Base-by-base conservation (phyloP, 2,888 invertebrate species). In the Sinelater perroti region DNA sequence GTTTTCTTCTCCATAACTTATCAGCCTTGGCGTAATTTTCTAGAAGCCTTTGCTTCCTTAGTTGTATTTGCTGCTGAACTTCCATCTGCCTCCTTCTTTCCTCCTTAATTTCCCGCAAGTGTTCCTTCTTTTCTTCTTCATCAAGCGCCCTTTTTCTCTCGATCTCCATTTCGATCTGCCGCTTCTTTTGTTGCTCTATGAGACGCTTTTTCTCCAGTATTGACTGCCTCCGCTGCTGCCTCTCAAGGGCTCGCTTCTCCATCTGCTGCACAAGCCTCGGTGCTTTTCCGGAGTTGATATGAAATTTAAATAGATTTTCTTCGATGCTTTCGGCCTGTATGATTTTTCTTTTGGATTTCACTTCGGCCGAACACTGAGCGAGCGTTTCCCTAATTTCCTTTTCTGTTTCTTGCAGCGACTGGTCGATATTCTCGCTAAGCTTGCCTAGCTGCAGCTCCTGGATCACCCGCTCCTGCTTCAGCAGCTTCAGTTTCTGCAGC, bases 201-300 rank as follows among this genome's bases (percentile, higher is more conserved):
- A 75, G 67, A 53, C 81, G 79, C 57, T 82, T 82, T 69, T 81
- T 80, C 62, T 83, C 82, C 53, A 81, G 73, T 62, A 81, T 80
- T 4, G 79, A 68, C 49, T 74, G 70, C 52, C 76, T 72, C 26
- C 78, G 75, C 62, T 78, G 70, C 30, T 78, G 86, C 28, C 91
- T 80, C 63, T 87, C 86, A 30, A 86, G 75, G 0, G 90, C 89
- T 57, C 89, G 82, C 53, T 87, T 85, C 69, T 90, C 88, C 88
- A 91, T 89, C 72, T 87, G 82, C 72, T 85, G 82, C 35, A 90
- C 72, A 71, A 90, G 87, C 71, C 85, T 86, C 2, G 90, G 90
- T 26, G 86, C 84, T 76, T 83, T 83, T 56, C 82, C 75, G 60
- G 82, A 82, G 65, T 79, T 79, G 36, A 82, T 70, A 45, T 81